These are phyloP conservation scores for Apolygus lucorum DNA, from an alignment of 1,140 invertebrate species.

Conservation along the genomic window DNA sequence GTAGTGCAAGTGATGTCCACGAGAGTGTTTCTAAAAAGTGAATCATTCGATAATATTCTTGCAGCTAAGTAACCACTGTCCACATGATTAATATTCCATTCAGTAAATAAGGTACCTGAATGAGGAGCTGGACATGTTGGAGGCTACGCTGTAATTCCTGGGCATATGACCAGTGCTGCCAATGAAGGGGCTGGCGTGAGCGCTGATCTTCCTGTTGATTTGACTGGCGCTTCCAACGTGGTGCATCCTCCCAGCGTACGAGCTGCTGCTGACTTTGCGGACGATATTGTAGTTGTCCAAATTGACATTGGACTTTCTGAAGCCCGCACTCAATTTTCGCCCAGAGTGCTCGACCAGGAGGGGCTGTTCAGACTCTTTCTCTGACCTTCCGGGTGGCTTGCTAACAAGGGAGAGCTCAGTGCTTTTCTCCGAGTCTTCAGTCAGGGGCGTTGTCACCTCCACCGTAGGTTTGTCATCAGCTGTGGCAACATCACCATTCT, in stretches of 20 bases:
- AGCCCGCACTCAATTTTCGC: background rate
- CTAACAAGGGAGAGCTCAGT: background rate
- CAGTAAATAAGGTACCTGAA: conserved; percentile 71
- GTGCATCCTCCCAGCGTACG: conserved; percentile 42
- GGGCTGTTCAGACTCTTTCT: conserved; percentile 17
- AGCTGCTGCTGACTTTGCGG: conserved; percentile 21
- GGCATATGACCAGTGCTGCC: conserved; percentile 32
- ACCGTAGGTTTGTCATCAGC: conserved; percentile 14
- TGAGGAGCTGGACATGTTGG: conserved; percentile 58
- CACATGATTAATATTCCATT: too few species aligned
- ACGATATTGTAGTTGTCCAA: background rate
- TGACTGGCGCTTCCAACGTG: conserved; percentile 49
- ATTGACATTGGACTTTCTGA: conserved; percentile 11
- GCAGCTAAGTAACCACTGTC: too few species aligned
- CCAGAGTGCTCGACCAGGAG: conserved; percentile 4
- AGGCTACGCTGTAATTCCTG: conserved; percentile 30
- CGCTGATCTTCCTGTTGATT: conserved; percentile 42
- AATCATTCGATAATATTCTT: too few species aligned
- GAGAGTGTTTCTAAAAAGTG: too few species aligned
- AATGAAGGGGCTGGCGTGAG: conserved; percentile 28
- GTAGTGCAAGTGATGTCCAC: too few species aligned
- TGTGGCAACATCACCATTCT: background rate
- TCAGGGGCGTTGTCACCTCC: background rate
- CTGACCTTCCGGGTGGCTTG: background rate
- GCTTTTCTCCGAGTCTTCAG: conserved; percentile 10